These are phyloP conservation scores for Dufourea novaeangliae DNA, from an alignment of 1,140 invertebrate species.

Conservation along the genomic window DNA sequence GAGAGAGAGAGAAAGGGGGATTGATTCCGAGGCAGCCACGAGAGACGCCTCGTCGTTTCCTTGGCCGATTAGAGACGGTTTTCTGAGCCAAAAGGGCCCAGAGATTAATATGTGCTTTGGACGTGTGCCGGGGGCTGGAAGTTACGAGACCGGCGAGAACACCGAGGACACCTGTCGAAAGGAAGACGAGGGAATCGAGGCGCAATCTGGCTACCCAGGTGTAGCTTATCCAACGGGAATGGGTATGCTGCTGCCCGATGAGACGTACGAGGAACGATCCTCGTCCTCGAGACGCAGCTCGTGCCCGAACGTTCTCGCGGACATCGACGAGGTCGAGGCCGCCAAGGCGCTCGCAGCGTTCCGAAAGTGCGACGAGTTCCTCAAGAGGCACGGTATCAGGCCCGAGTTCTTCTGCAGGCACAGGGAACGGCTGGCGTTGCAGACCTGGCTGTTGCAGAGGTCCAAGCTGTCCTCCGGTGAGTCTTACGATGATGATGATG, in stretches of 20 bases:
- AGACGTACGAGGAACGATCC: conserved; percentile 84
- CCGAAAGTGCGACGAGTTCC: conserved; percentile 84
- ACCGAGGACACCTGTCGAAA: conserved; percentile 56
- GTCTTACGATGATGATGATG: too few species aligned
- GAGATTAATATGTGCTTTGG: conserved; percentile 77
- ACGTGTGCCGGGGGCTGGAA: conserved; percentile 61
- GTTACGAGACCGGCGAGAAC: conserved; percentile 61
- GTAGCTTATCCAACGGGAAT: conserved; percentile 56
- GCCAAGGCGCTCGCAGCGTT: conserved; percentile 82
- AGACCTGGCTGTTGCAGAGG: conserved; percentile 79
- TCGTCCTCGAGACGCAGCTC: conserved; percentile 63
- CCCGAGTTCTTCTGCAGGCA: conserved; percentile 85
- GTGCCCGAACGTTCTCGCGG: conserved; percentile 61
- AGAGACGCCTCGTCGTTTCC: conserved; percentile 29
- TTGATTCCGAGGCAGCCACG: not conserved
- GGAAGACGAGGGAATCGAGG: conserved; percentile 47
- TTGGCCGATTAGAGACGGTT: conserved; percentile 43
- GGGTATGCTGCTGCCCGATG: conserved; percentile 85
- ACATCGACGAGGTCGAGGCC: conserved; percentile 77
- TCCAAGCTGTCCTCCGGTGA: conserved; percentile 70
- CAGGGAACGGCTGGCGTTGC: conserved; percentile 81
- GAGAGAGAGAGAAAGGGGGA: not conserved
- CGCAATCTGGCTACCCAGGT: conserved; percentile 15
- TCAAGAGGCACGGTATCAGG: conserved; percentile 84
- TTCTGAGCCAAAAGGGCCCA: conserved; percentile 26